Evolutionary conservation across 1,140 invertebrate genomes (phyloP).

Genomic region (Uloborus diversus): DNA sequence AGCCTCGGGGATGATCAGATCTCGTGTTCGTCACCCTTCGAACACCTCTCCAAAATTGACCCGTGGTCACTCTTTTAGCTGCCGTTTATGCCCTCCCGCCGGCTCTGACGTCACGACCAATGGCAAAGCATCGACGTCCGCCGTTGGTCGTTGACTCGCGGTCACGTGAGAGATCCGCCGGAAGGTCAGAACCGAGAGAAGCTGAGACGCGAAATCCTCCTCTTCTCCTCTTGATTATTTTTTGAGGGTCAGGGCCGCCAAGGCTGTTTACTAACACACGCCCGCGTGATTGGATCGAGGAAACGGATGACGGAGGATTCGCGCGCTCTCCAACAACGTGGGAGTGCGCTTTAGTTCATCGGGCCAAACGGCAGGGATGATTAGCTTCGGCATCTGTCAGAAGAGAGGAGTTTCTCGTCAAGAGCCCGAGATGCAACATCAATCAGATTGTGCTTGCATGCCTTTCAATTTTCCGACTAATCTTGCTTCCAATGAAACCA

Average conservation of each 20-base stretch:
- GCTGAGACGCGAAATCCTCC: neutral
- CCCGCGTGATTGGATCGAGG: neutral
- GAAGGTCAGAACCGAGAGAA: constrained; percentile 12
- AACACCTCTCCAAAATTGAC: constrained; percentile 32
- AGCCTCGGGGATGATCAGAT: neutral
- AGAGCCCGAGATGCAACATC: too few species aligned
- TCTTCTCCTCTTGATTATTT: neutral
- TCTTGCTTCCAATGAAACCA: too few species aligned
- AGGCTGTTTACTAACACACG: constrained; percentile 47
- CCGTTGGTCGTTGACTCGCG: constrained; percentile 44
- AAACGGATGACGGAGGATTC: neutral
- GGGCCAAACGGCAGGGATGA: neutral
- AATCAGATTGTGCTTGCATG: too few species aligned
- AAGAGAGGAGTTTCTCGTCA: too few species aligned
- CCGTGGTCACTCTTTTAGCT: constrained; percentile 49
- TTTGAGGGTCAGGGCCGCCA: constrained; percentile 39
- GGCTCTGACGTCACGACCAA: constrained; percentile 35
- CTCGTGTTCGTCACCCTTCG: neutral
- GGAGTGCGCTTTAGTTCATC: constrained; percentile 14
- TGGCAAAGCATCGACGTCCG: constrained; percentile 17
- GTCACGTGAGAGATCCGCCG: constrained; percentile 18
- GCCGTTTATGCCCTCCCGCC: constrained; percentile 43
- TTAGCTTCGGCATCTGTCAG: neutral
- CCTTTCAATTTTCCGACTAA: too few species aligned
- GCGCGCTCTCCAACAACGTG: neutral